Evolutionary conservation across 2,797 vertebrate genomes (phyloP).

Genomic region (Arrhamphus sclerolepis): DNA sequence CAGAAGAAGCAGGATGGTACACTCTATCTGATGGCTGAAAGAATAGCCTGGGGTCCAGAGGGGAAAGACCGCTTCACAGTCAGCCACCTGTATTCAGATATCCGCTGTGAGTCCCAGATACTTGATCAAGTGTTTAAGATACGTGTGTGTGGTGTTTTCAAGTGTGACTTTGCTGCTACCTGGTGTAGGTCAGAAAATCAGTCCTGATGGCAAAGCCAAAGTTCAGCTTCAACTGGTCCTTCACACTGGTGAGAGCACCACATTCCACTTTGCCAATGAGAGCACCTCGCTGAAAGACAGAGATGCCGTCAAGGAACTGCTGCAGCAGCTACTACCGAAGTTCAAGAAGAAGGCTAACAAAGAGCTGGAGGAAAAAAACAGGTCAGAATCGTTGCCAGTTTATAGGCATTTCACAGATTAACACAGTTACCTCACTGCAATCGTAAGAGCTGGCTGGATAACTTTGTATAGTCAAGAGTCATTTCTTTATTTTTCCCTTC

Average conservation of each 20-base stretch:
- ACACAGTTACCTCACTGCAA: no score
- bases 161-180: background rate
- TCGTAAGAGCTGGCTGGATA: no score
- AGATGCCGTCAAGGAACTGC: slow-evolving; percentile 94
- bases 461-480: no score
- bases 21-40: slow-evolving; percentile 96
- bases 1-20: slow-evolving; percentile 98
- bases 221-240: slow-evolving; percentile 97
- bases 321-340: slow-evolving; percentile 96
- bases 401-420: no score
- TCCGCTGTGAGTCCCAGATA: slow-evolving; percentile 89
- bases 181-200: slow-evolving; percentile 96
- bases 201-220: slow-evolving; percentile 98
- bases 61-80: slow-evolving; percentile 97
- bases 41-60: slow-evolving; percentile 96
- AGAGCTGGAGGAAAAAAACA: slow-evolving; percentile 98
- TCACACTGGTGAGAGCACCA: slow-evolving; percentile 94
- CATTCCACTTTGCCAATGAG: slow-evolving; percentile 97
- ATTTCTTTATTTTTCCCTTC: no score
- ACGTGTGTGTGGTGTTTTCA: background rate
- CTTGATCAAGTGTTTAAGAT: background rate
- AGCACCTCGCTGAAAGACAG: slow-evolving; percentile 93
- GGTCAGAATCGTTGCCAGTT: slow-evolving; percentile 68
- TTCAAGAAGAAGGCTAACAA: slow-evolving; percentile 99
- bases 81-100: slow-evolving; percentile 96